phyloP scores from a whole-genome alignment of 1,140 invertebrate genomes.

The Euwallacea similis region DNA sequence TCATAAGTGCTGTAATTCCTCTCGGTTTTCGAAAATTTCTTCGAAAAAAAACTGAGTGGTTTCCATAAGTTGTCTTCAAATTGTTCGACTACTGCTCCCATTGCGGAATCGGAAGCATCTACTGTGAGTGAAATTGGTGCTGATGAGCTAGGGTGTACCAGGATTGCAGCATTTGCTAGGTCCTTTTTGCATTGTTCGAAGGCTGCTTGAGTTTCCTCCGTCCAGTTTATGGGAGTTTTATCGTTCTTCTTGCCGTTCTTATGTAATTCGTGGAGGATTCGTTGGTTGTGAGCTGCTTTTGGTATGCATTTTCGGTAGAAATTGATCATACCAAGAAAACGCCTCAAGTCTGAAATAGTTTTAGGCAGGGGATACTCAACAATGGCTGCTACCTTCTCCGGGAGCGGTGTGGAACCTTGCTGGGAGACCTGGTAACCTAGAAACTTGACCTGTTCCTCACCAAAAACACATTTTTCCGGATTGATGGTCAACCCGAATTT shows the following conservation, averaged over 20 bases:
- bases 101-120: background rate
- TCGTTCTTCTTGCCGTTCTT: background rate
- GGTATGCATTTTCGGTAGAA: slow-evolving; percentile 48
- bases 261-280: slow-evolving; percentile 22
- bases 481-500: background rate
- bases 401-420: background rate
- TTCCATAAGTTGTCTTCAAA: slow-evolving; percentile 30
- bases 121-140: background rate
- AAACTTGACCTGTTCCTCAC: background rate
- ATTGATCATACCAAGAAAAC: slow-evolving; percentile 44
- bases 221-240: background rate
- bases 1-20: too few relatives aligned
- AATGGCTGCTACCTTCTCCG: background rate
- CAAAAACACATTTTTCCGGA: background rate
- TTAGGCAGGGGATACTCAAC: background rate
- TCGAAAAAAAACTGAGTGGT: slow-evolving; percentile 53
- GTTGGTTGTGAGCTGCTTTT: slow-evolving; percentile 41
- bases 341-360: background rate
- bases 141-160: background rate
- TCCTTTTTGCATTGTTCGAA: background rate
- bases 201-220: background rate
- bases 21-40: too few relatives aligned
- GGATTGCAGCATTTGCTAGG: background rate
- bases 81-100: background rate
- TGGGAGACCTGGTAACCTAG: background rate